Evolutionary conservation across 2,113 vertebrate genomes (phyloP).

Genomic region (Odontophorus gujanensis): DNA sequence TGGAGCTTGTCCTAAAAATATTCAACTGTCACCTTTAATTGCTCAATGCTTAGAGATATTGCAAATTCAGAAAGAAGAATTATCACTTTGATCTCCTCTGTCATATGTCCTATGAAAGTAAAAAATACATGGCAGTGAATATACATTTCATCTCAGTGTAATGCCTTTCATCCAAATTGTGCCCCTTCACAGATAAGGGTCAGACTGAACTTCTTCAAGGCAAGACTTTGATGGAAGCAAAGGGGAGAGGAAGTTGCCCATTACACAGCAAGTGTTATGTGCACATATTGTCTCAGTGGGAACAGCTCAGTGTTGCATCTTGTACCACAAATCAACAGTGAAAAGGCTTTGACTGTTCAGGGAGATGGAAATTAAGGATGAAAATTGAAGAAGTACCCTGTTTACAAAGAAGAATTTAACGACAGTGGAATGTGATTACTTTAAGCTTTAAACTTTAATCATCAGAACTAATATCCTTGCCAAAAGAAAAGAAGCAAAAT

Average conservation of each 20-base stretch:
- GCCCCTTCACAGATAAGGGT: neutral
- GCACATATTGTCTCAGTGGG: neutral
- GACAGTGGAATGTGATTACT: neutral
- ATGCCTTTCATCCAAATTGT: neutral
- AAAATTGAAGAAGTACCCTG: neutral
- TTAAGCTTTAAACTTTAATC: neutral
- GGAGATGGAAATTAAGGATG: neutral
- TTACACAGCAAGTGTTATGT: neutral
- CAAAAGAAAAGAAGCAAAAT: neutral
- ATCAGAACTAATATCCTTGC: neutral
- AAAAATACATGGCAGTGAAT: neutral
- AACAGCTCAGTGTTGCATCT: neutral
- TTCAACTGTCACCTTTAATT: neutral
- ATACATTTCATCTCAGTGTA: neutral
- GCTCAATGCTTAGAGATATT: neutral
- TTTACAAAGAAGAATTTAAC: neutral
- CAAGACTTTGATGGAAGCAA: neutral
- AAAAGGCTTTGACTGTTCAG: neutral
- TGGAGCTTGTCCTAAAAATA: neutral
- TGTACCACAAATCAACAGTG: neutral
- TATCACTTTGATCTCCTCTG: neutral
- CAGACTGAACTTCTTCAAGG: neutral
- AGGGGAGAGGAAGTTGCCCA: neutral
- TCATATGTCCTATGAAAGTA: neutral
- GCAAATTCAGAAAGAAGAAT: neutral